A percentile compares a stretch with the other conserved stretches of the same genome.
Conservation (phyloP, 2,888 invertebrate species). For the Caenorhabditis angaria region DNA sequence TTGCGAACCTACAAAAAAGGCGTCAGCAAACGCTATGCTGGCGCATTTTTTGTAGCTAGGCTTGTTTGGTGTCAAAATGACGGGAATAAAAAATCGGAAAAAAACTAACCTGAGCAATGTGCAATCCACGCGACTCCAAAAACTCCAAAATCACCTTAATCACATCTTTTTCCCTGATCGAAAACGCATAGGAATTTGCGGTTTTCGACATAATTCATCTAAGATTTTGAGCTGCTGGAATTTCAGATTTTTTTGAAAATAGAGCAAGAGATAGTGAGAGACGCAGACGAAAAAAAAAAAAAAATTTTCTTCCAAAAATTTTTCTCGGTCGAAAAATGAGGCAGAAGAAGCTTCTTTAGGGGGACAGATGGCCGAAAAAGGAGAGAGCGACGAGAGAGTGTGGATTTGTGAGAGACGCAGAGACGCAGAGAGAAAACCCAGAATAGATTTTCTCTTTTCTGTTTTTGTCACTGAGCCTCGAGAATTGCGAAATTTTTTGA, state of each 20-base stretch:
- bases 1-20: too few relatives aligned
- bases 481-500: too few relatives aligned
- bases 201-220: background rate
- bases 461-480: too few relatives aligned
- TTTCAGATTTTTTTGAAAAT: background rate
- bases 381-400: conserved; percentile 8
- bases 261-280: background rate
- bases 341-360: background rate
- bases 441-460: too few relatives aligned
- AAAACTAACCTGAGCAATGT: conserved; percentile 83
- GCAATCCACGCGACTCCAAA: conserved; percentile 83
- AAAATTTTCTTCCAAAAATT: background rate
- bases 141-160: conserved; percentile 77
- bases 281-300: background rate
- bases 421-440: too few relatives aligned
- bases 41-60: too few relatives aligned
- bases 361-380: conserved; percentile 31
- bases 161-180: conserved; percentile 74
- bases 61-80: too few relatives aligned
- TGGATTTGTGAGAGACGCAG: conserved; percentile 12
- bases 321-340: background rate
- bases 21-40: too few relatives aligned
- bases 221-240: background rate
- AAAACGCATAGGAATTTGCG: conserved; percentile 52
- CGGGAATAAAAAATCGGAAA: background rate